Percentiles rank a stretch among this genome's conserved stretches.
These are phyloP conservation scores for Enoplosus armatus DNA, from an alignment of 2,797 vertebrate species.

Conservation along the genomic window DNA sequence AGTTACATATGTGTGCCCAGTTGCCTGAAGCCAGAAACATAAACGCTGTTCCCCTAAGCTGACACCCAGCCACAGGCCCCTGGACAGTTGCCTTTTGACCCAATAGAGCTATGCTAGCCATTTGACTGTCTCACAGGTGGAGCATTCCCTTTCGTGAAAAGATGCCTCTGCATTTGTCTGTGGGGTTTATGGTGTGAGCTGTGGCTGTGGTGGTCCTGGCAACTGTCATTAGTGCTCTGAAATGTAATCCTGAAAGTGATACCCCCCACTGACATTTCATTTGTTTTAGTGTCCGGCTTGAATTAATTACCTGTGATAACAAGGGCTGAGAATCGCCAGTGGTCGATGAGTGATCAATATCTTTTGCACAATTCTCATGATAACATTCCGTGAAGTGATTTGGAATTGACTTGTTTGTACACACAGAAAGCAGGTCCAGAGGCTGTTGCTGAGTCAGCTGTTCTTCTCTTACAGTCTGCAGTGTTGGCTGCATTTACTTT, in stretches of 20 bases:
- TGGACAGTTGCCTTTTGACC: constrained; percentile 74
- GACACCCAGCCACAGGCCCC: constrained; percentile 50
- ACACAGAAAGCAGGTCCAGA: constrained; percentile 37
- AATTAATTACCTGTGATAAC: constrained; percentile 48
- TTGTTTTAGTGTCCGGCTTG: constrained; percentile 7
- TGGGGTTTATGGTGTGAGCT: constrained; percentile 5
- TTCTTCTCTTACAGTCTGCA: constrained; percentile 49
- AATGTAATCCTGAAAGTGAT: constrained; percentile 29
- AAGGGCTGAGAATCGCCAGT: constrained; percentile 17
- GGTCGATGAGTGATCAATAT: constrained; percentile 65
- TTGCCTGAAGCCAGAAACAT: constrained; percentile 59
- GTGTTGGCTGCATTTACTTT: constrained; percentile 8
- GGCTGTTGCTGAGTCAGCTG: constrained; percentile 66
- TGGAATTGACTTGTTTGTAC: constrained; percentile 58
- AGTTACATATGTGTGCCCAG: constrained; percentile 40
- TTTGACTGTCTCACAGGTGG: constrained; percentile 71
- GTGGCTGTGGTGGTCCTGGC: constrained; percentile 19
- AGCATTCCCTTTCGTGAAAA: constrained; percentile 67
- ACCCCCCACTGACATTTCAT: constrained; percentile 1
- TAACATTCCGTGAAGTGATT: constrained; percentile 66
- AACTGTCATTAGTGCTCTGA: constrained; percentile 48
- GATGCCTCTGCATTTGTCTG: constrained; percentile 48
- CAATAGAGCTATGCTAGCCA: constrained; percentile 65
- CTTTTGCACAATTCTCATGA: constrained; percentile 70
- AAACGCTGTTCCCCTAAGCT: constrained; percentile 38